These are phyloP conservation scores for Ophion obscuratus DNA, from an alignment of 2,888 invertebrate species.

Conservation along the genomic window DNA sequence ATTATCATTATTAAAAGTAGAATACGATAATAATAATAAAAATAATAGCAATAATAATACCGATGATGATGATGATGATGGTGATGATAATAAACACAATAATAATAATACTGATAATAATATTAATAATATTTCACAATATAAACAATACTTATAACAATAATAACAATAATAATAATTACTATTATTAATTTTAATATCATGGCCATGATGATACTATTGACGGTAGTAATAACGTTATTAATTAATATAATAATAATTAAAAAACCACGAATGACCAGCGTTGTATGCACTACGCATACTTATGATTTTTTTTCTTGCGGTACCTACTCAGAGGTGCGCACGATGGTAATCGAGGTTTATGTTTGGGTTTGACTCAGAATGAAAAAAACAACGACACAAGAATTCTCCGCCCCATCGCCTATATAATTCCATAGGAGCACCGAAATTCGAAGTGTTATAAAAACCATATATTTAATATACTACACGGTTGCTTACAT, in stretches of 20 bases:
- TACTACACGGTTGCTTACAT: constrained; percentile 28
- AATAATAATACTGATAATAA: too few species aligned
- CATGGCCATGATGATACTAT: too few species aligned
- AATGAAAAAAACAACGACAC: constrained; percentile 28
- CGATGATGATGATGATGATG: neutral
- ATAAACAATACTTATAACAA: too few species aligned
- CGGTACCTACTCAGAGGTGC: constrained; percentile 1
- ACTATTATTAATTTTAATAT: too few species aligned
- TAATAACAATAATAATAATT: too few species aligned
- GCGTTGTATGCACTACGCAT: too few species aligned
- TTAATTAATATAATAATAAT: too few species aligned
- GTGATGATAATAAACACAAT: too few species aligned
- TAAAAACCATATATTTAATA: constrained; percentile 24
- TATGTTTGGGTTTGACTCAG: neutral
- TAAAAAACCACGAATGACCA: too few species aligned
- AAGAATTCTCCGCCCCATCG: constrained; percentile 23
- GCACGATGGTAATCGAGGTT: neutral
- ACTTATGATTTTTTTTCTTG: constrained; percentile 8
- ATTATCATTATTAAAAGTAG: constrained; percentile 19
- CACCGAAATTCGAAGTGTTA: constrained; percentile 29
- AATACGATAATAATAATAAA: constrained; percentile 26
- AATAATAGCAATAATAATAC: too few species aligned
- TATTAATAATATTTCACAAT: too few species aligned
- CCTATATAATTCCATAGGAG: constrained; percentile 36
- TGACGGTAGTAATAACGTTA: too few species aligned